Evolutionary conservation across 2,113 vertebrate genomes (phyloP).

Genomic region (Platysternon megacephalum): DNA sequence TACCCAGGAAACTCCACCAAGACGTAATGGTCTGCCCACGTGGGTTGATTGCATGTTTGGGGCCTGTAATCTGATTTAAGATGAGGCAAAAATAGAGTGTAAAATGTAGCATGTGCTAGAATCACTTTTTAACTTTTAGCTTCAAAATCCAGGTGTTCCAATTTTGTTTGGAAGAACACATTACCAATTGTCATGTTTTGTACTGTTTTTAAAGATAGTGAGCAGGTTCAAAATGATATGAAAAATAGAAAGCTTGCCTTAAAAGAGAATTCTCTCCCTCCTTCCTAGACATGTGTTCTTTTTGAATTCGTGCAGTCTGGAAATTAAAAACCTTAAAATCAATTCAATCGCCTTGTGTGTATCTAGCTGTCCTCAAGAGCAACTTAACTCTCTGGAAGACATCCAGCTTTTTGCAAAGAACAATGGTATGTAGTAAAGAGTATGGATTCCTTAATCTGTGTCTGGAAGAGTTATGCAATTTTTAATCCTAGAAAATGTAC

Average conservation of each 20-base stretch:
- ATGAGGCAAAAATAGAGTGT: not conserved
- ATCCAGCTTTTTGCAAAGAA: slow-evolving; percentile 81
- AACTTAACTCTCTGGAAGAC: slow-evolving; percentile 80
- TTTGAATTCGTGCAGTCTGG: slow-evolving; percentile 79
- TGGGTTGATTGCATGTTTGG: not conserved
- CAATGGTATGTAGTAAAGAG: slow-evolving; percentile 74
- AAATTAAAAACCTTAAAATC: slow-evolving; percentile 53
- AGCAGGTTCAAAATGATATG: not conserved
- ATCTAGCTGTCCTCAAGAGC: slow-evolving; percentile 81
- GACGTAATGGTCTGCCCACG: not conserved
- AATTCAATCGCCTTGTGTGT: slow-evolving; percentile 78
- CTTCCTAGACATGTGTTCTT: slow-evolving; percentile 82
- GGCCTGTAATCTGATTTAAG: not conserved
- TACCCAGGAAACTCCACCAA: not conserved
- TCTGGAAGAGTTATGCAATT: slow-evolving; percentile 3
- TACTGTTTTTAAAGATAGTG: not conserved
- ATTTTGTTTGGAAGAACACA: not conserved
- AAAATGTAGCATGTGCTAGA: not conserved
- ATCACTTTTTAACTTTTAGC: not conserved
- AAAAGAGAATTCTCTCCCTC: slow-evolving; percentile 10
- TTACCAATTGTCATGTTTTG: not conserved
- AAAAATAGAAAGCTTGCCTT: not conserved
- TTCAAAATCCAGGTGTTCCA: not conserved
- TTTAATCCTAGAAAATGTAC: not conserved
- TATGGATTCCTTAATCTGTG: not conserved